A percentile compares a stretch with the other conserved stretches of the same genome.
These are phyloP conservation scores for Pithys albifrons DNA, from an alignment of 2,113 vertebrate species.

Conservation along the genomic window DNA sequence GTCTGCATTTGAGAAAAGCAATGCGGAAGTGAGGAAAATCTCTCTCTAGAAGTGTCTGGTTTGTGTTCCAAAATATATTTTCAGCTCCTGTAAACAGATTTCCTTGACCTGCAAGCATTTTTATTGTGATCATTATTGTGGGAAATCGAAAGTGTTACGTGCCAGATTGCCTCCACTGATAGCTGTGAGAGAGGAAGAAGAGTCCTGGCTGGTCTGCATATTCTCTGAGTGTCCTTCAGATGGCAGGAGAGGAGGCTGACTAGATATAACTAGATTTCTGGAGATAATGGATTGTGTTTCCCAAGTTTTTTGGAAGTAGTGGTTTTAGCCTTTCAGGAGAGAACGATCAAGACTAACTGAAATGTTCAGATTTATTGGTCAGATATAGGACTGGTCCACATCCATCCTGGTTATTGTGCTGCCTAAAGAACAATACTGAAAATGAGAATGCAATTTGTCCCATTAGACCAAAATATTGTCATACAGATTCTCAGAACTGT, in stretches of 20 bases:
- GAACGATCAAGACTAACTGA: not conserved
- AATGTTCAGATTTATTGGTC: not conserved
- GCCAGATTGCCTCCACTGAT: not conserved
- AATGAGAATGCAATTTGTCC: not conserved
- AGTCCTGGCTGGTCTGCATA: fast-evolving
- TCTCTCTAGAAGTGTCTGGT: not conserved
- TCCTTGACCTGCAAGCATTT: not conserved
- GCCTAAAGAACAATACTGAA: not conserved
- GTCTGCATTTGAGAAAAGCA: not conserved
- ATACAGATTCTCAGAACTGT: not conserved
- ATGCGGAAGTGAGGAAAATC: not conserved
- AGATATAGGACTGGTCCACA: not conserved
- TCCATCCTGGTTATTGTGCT: not conserved
- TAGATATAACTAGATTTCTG: not conserved
- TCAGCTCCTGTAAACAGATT: not conserved
- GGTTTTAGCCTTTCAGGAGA: not conserved
- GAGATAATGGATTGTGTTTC: not conserved
- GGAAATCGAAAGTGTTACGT: not conserved
- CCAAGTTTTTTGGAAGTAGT: not conserved
- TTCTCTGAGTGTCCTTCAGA: not conserved
- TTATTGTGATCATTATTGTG: not conserved
- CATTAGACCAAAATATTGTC: not conserved
- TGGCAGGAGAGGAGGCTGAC: not conserved
- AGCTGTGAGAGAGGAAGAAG: not conserved
- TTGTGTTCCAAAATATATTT: not conserved